Evolutionary conservation across 1,140 invertebrate genomes (phyloP), one percentile per base, ranked within the genome.

Genomic region (Drosophila ficusphila): DNA sequence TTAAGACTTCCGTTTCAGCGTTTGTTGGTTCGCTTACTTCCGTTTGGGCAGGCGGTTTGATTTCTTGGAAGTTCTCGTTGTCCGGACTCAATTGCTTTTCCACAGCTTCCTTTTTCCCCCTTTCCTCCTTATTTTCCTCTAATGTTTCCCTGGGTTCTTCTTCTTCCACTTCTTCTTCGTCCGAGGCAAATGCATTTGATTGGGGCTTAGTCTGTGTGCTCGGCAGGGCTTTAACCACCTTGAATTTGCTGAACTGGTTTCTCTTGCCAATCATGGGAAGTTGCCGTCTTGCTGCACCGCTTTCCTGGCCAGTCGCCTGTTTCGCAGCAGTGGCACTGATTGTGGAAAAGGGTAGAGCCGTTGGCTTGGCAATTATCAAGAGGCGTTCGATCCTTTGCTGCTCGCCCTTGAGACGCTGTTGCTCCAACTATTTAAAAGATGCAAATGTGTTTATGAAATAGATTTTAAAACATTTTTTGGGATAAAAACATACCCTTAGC

Each of bases 291-390:
- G 8, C 8, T 2, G 27, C 16, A 19, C 5, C 36, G 11, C 29
- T 19, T 2, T 69, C 69, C 33, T 38, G 39, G 0, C 6, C 12
- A 8, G 12, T 2, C 0, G 21, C 36, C 36, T 27, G 19, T n/a
- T 25, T 21, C 1, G 14, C 27, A 3, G 7, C 14, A 9, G 18
- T 41, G 3, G 23, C 44, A 19, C 27, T 31, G 31, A 23, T 36
- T 1, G 41, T 19, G 3, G 46, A 16, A 7, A 65, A 75, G 1
- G 70, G 71, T 6, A 75, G 7, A 18, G 39, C 36, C 4, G 81
- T 76, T 4, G 97, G 97, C 89, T 95, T 95, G 0, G 96, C 95
- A 49, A 98, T 93, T 70, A 97, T 96, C 0, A 96, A 93, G 12
- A 98, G 90, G 57, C 95, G 95, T 31, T 95, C 92, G 1, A 96